Evolutionary conservation across 1,140 invertebrate species (phyloP).

Genomic region (Metopolophium dirhodum): DNA sequence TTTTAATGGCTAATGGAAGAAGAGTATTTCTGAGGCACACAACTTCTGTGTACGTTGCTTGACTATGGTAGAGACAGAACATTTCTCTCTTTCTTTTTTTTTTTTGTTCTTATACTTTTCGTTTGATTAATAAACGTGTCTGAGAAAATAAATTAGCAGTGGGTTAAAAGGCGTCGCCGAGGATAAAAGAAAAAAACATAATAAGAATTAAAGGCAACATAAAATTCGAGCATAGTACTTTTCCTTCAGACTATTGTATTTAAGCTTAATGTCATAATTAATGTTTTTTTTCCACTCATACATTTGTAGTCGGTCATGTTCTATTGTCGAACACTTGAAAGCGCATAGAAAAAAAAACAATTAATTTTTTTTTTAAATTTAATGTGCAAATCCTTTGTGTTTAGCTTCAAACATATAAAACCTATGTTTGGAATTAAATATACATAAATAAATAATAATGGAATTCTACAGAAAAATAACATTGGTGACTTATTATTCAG

Average conservation of each 20-base stretch:
- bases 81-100: background rate
- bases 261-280: conserved; percentile 26
- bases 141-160: conserved; percentile 1
- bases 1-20: background rate
- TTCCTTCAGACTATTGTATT: background rate
- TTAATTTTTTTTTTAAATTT: conserved; percentile 3
- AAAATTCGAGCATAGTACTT: background rate
- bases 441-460: background rate
- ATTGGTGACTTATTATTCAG: background rate
- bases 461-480: background rate
- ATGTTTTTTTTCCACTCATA: conserved; percentile 19
- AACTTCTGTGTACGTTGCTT: background rate
- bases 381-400: background rate
- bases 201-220: background rate
- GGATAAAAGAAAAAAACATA: background rate
- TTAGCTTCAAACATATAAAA: background rate
- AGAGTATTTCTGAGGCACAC: background rate
- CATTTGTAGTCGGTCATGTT: background rate
- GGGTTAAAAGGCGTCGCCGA: background rate
- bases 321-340: background rate
- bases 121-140: conserved; percentile 37
- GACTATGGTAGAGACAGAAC: background rate
- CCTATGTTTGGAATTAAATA: background rate
- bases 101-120: background rate
- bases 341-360: background rate